Base-by-base conservation (phyloP, 1,140 invertebrate genomes). In the Tetramorium simillimum region DNA sequence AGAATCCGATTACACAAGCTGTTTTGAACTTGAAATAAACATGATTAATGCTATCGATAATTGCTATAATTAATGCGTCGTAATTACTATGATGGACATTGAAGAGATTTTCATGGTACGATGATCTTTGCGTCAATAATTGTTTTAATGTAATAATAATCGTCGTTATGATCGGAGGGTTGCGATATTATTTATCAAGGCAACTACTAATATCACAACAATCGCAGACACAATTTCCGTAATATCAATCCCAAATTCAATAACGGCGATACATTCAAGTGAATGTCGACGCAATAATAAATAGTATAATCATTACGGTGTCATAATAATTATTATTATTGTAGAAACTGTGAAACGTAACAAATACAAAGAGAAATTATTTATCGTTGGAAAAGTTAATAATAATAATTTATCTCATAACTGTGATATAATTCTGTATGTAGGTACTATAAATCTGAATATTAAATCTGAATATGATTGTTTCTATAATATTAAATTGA, bases 81-180 rank as follows among this genome's bases (percentile, higher is more conserved):
- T 46, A 82, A 73, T 82, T 73, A 70, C 37, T 16, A 7, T 37
- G 24, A 60, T 24, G 5, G 7, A 3, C 1, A 28, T 70, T 56
- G 14, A 40, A 81, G 9, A 70, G 63, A 69, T 81, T 81, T 69
- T 81, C 33, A 81, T 43, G 67, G 0, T 51, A 49, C 18, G 7
- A 37, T 21, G 65, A 82, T 46, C 51, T 33, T 60, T 33, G 67
- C 18, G 46, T 43, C 37, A 28, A 24, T 82, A 73, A 73, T 73
- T 82, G 40, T 73, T 82, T 82, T 37, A 49, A 82, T 72, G 40
- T 82, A 53, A 82, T 82, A 73, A 72, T 60, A 46, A 73, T 72
- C 1, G 51, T 37, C 12, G 28, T 7, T 82, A 73, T 58, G 60
- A 53, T 58, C 12, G 24, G 37, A 82, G 18, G 3, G 6, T 73